Evolutionary conservation across 92 coral and sea anemone species (phyloP), one percentile per base, ranked within the genome.

Genomic region (Ricordea florida): DNA sequence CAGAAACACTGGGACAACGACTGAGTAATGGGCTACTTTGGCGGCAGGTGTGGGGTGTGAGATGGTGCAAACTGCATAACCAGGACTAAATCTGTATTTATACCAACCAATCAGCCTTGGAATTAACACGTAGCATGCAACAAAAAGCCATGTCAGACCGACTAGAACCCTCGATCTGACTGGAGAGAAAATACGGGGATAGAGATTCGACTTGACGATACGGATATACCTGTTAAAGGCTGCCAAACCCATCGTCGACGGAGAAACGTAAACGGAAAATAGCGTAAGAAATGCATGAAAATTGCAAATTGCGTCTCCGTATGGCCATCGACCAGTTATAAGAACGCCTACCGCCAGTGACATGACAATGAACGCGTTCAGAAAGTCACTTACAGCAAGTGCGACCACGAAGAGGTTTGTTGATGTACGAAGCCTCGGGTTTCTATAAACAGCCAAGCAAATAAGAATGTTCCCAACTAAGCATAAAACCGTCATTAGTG

Each of bases 181-280:
- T 3, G 61, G 61, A 6, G 61, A 26, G 23, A 60, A 60, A 10
- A 60, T 23, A 24, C 26, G 26, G 2, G 15, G 25, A 38, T 60
- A 60, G 14, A 8, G 0, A 26, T 5, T 16, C 21, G 67, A 7
- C 47, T 60, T 60, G 16, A 60, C 67, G 6, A 60, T 60, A 22
- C 67, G 43, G 23, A 60, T 38, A 5, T 60, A 60, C 20, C 67
- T 60, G 67, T 60, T 60, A 15, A 60, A 9, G 6, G 67, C 67
- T 18, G 67, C 47, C 47, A 60, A 15, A 20, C 44, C 67, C 47
- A 60, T 60, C 9, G 67, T 60, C 2, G 67, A 10, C 5, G 67
- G 67, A 5, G 67, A 60, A 45, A 60, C 67, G 17, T 60, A 60
- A 22, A 60, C 47, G n/a, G 47, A 33, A 15, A 60, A 60, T 0